phyloP scores from a whole-genome alignment of 1,140 invertebrate genomes.

The Conus betulinus region DNA sequence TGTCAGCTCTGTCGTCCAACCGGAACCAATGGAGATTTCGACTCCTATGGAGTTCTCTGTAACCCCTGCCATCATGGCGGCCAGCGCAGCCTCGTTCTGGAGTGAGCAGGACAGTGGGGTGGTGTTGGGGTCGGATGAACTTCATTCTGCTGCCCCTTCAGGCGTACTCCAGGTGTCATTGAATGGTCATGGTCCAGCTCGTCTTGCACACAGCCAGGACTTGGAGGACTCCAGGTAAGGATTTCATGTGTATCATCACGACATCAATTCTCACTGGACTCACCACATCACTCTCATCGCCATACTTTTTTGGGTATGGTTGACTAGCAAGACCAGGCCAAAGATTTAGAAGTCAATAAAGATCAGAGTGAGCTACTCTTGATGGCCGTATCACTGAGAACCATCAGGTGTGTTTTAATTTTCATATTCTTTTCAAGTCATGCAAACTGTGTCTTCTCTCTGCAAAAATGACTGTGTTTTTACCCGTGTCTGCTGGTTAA shows the following conservation, averaged over 20 bases:
- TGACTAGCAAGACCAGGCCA: too few species aligned
- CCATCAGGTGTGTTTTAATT: too few species aligned
- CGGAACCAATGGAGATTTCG: conserved; percentile 32
- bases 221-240: conserved; percentile 60
- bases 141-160: conserved; percentile 31
- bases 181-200: conserved; percentile 36
- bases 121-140: conserved; percentile 34
- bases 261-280: too few species aligned
- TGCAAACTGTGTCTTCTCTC: too few species aligned
- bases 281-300: too few species aligned
- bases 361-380: too few species aligned
- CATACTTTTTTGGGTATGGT: too few species aligned
- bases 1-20: conserved; percentile 4
- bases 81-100: conserved; percentile 10
- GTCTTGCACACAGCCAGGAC: conserved; percentile 32
- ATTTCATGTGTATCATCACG: not conserved
- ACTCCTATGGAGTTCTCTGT: conserved; percentile 22
- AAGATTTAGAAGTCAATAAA: too few species aligned
- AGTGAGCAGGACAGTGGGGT: conserved; percentile 37
- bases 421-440: too few species aligned
- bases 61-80: not conserved
- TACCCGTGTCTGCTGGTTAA: too few species aligned
- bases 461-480: too few species aligned
- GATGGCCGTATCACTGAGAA: too few species aligned
- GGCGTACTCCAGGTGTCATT: conserved; percentile 15